Evolutionary conservation across 2,113 vertebrate species (phyloP).

Genomic region (Paraplagusia blochii): DNA sequence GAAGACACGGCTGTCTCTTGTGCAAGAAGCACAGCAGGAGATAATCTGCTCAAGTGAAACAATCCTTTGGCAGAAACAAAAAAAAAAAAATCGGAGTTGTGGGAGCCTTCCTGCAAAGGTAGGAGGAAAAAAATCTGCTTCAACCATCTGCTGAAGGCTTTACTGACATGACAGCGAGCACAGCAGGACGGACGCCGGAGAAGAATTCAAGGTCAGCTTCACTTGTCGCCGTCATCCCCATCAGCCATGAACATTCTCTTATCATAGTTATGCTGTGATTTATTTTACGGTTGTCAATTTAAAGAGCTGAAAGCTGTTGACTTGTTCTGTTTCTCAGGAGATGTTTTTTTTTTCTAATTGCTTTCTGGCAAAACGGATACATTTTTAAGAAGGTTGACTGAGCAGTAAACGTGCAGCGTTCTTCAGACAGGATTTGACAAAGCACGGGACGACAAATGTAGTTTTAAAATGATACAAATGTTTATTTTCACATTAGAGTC

Average conservation of each 20-base stretch:
- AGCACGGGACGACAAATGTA: not conserved
- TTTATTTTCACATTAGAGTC: conserved; percentile 38
- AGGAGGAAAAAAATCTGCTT: not conserved
- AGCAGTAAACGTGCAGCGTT: conserved; percentile 8
- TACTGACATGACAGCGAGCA: conserved; percentile 8
- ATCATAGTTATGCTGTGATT: not conserved
- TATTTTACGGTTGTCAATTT: not conserved
- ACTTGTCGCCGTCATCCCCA: not conserved
- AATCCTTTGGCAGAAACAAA: conserved; percentile 23
- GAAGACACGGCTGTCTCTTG: conserved; percentile 7
- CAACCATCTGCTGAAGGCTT: conserved; percentile 35
- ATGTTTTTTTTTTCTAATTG: conserved; percentile 16
- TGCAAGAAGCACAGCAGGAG: conserved; percentile 27
- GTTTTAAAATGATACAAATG: conserved; percentile 13
- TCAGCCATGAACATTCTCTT: not conserved
- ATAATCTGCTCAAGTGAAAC: conserved; percentile 35
- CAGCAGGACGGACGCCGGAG: conserved; percentile 14
- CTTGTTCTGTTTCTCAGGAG: not conserved
- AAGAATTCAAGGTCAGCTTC: conserved; percentile 12
- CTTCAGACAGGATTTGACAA: no score
- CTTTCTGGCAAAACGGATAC: conserved; percentile 28
- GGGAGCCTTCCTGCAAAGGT: conserved; percentile 25
- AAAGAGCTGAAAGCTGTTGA: not conserved
- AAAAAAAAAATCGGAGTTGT: conserved; percentile 19
- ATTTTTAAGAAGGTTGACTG: conserved; percentile 6